These are phyloP conservation scores for Grammatotria lemairii DNA, from an alignment of 2,113 vertebrate genomes.

Conservation along the genomic window DNA sequence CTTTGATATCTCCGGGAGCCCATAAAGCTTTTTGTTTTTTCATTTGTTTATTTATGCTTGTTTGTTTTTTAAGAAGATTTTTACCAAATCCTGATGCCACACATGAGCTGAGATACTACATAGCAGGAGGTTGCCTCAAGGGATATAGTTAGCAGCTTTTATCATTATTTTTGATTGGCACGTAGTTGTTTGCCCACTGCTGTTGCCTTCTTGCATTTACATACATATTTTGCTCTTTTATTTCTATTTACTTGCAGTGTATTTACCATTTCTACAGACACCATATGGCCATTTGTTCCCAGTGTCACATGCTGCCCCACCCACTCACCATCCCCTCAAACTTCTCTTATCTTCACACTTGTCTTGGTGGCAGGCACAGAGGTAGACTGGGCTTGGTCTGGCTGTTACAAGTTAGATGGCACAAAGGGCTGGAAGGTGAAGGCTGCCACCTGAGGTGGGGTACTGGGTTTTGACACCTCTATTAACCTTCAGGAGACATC, in stretches of 20 bases:
- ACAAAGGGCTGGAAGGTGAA: constrained; percentile 8
- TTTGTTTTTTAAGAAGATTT: neutral
- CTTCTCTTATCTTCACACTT: constrained; percentile 4
- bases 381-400: neutral
- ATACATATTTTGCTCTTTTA: neutral
- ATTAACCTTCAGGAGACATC: constrained; percentile 62
- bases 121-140: neutral
- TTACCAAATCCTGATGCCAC: neutral
- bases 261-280: neutral
- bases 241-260: neutral
- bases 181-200: neutral
- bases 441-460: constrained; percentile 29
- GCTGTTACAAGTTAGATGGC: constrained; percentile 41
- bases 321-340: neutral
- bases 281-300: neutral
- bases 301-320: neutral
- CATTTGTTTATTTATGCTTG: neutral
- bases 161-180: neutral
- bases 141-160: neutral
- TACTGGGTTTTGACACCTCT: constrained; percentile 54
- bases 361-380: constrained; percentile 16
- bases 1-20: constrained; percentile 2
- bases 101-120: neutral
- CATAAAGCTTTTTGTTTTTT: neutral
- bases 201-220: neutral